Evolutionary conservation across 1,140 invertebrate species (phyloP), one percentile per base, ranked within the genome.

Genomic region (Subanguina moxae): DNA sequence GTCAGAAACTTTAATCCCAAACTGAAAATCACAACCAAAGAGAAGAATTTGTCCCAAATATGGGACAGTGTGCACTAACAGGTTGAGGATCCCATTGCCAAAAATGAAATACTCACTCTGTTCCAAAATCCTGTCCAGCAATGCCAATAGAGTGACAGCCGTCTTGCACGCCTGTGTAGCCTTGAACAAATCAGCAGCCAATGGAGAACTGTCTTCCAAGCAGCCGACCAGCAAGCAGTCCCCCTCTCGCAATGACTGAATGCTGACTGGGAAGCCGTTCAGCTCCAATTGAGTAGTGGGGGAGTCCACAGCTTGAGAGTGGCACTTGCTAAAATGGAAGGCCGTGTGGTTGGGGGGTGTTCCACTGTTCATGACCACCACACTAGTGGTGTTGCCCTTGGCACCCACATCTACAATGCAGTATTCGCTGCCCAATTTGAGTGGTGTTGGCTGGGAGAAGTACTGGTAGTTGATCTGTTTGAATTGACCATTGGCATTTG

Each of bases 401-500:
- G 58, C 58, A 1, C n/a, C 58, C 28, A 61, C 3, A 45, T 61
- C 58, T 15, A 61, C 17, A 23, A 61, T 61, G 8, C n/a, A 61
- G 7, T 7, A 61, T 61, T 61, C 58, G n/a, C 28, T 38, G n/a
- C 58, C 58, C 28, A 61, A 17, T n/a, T 68, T 68, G 7, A 68
- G 65, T 25, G 71, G 52, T 23, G 68, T 68, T 9, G 67, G 67
- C 19, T 68, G 52, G 19, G 67, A 19, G 27, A 68, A 25, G 62
- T 56, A 57, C 32, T 73, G 32, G 46, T 57, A 52, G 25, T 75
- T 45, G 0, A 75, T 43, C 27, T 61, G 58, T 43, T 71, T 71
- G 13, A 71, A 32, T 42, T 71, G 70, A 1, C 70, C 70, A 38
- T 71, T 58, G 23, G 57, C 42, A 32, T 70, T 71, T 9, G 56